Conservation (phyloP, 2,113 vertebrate genomes). For the Meriones unguiculatus region DNA sequence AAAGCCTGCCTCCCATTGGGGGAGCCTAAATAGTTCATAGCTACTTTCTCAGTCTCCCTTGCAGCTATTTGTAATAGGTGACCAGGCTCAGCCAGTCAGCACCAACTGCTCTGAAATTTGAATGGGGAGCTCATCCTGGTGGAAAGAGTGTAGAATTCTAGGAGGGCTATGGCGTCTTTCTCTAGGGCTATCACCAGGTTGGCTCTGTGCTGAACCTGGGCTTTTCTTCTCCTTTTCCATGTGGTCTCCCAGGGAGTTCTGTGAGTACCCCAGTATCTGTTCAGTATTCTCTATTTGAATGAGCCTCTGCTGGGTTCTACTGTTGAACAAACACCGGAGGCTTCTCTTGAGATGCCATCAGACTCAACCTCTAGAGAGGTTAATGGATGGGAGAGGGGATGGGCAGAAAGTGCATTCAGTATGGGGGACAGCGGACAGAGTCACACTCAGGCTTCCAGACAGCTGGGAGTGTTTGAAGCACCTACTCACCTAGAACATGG, state of each 20-base stretch:
- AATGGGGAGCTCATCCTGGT: too few relatives aligned
- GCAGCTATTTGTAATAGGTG: background rate
- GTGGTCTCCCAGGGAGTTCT: background rate
- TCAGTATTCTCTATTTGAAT: background rate
- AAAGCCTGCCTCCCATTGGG: background rate
- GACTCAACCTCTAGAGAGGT: background rate
- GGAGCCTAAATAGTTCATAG: background rate
- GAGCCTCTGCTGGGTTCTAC: background rate
- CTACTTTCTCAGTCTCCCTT: background rate
- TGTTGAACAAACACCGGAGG: background rate
- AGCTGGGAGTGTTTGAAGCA: too few relatives aligned
- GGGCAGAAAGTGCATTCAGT: background rate
- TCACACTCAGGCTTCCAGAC: background rate
- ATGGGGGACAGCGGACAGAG: background rate
- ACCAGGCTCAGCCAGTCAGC: background rate
- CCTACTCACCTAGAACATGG: too few relatives aligned
- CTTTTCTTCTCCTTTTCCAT: background rate
- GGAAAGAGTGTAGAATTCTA: background rate
- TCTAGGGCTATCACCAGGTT: background rate
- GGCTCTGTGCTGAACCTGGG: background rate
- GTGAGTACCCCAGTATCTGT: background rate
- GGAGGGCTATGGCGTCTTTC: background rate
- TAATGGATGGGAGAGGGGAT: background rate
- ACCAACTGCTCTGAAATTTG: background rate
- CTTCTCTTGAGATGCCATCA: background rate